A percentile compares a stretch with the other conserved stretches of the same genome.
Conservation (phyloP, 2,888 invertebrate genomes). For the Biston betularia region DNA sequence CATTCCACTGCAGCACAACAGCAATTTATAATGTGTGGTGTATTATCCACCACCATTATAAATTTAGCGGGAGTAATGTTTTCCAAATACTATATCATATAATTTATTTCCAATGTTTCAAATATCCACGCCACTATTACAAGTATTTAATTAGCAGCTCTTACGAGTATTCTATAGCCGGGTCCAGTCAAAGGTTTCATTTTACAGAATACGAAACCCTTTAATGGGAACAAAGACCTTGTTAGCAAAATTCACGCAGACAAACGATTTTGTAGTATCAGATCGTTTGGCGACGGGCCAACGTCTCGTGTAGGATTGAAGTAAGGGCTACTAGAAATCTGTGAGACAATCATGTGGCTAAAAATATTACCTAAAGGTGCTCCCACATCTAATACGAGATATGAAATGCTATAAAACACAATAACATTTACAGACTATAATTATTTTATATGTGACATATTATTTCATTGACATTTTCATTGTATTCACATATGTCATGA, state of each 20-base stretch:
- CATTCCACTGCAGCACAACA: no score
- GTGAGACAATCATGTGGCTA: conserved; percentile 25
- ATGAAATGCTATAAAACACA: no score
- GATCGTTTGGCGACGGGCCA: conserved; percentile 42
- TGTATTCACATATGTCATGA: no score
- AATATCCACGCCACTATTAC: neutral
- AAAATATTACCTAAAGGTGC: conserved; percentile 16
- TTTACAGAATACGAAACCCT: conserved; percentile 30
- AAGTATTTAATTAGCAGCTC: neutral
- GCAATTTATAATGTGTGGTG: no score
- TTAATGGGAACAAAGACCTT: conserved; percentile 40
- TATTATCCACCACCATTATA: no score
- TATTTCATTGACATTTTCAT: no score
- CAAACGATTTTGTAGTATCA: conserved; percentile 34
- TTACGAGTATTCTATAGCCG: conserved; percentile 6
- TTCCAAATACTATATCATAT: no score
- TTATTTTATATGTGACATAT: no score
- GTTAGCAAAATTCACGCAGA: conserved; percentile 38
- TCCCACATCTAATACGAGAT: no score
- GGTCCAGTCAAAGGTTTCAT: conserved; percentile 22
- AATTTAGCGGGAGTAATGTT: no score
- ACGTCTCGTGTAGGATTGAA: conserved; percentile 36
- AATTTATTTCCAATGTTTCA: neutral
- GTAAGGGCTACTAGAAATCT: conserved; percentile 22
- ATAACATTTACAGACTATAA: no score